Base-by-base conservation (phyloP, 2,888 invertebrate species). In the Congeria kusceri region DNA sequence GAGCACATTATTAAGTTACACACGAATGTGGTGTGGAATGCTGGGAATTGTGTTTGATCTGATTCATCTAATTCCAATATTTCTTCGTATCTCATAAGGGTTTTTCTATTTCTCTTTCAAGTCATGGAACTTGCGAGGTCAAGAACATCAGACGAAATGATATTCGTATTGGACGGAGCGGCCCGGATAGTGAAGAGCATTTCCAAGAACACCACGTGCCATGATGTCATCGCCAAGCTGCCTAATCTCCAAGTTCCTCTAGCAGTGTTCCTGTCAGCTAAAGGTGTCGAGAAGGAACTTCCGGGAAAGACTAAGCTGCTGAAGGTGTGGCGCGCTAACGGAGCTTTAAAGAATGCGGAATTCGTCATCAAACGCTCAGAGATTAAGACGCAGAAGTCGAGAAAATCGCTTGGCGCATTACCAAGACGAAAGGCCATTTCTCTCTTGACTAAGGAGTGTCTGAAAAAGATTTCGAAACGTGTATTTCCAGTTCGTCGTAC, bases 221-320 rank as follows among this genome's bases (percentile, higher is more conserved):
- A 28, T 77, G 81, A 81, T 67, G 77, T 81, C 71, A 81, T 81
- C 64, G 61, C 58, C 47, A 81, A 77, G 57, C 63, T 81, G 18
- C 77, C 77, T 9, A 80, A 73, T 25, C 58, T 67, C 5, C 63
- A 64, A 18, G n/a, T 49, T n/a, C 77, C 67, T 5, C 56, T 74
- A 23, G 77, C 81, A 1, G 74, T 81, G 9, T 81, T 67, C 32
- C 57, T 65, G 53, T 69, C 62, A 7, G 69, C 73, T 18, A 59
- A 74, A 59, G 80, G 83, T 13, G 58, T 53, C 3, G 63, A 78
- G 49, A 75, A 78, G 46, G 69, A 79, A 58, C 70, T 79, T 29
- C 25, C 73, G 20, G 76, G 68, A 5, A 78, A 71, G 59, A 68
- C 73, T 4, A 74, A 71, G 39, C 53, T 77, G 28, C 44, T 78